Conservation (phyloP, 1,140 invertebrate genomes). For the Drosophila sulfurigaster region DNA sequence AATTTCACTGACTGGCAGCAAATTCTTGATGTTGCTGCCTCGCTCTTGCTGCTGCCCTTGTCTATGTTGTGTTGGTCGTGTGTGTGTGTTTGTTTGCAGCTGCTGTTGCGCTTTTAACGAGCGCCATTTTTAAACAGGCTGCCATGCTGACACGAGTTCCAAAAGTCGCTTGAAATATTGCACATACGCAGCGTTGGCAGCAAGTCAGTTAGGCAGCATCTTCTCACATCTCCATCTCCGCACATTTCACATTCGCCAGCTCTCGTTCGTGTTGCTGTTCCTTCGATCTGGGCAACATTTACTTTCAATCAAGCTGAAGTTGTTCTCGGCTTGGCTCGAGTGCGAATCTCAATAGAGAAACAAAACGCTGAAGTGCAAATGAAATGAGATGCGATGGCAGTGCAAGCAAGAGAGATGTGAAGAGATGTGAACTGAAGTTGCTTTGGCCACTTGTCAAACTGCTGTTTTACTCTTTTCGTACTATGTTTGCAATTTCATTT, state of each 20-base stretch:
- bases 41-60: conserved; percentile 24
- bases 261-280: conserved; percentile 2
- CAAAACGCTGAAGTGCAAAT: conserved; percentile 64
- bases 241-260: conserved; percentile 1
- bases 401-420: conserved; percentile 16
- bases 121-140: conserved; percentile 48
- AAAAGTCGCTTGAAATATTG: conserved; percentile 56
- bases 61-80: neutral
- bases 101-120: conserved; percentile 65
- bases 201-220: neutral
- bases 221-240: conserved; percentile 6
- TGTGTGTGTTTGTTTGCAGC: conserved; percentile 29
- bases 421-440: neutral
- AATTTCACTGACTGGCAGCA: conserved; percentile 55
- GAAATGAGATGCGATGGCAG: conserved; percentile 38
- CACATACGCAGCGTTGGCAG: conserved; percentile 56
- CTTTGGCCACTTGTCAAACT: conserved; percentile 34
- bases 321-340: conserved; percentile 24
- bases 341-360: conserved; percentile 54
- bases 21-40: conserved; percentile 43
- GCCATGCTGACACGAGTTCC: conserved; percentile 45
- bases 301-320: conserved; percentile 60
- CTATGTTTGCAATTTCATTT: conserved; percentile 53
- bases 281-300: conserved; percentile 51
- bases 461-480: conserved; percentile 45